Conservation (phyloP, 92 coral and sea anemone species). For the Porites lobata region DNA sequence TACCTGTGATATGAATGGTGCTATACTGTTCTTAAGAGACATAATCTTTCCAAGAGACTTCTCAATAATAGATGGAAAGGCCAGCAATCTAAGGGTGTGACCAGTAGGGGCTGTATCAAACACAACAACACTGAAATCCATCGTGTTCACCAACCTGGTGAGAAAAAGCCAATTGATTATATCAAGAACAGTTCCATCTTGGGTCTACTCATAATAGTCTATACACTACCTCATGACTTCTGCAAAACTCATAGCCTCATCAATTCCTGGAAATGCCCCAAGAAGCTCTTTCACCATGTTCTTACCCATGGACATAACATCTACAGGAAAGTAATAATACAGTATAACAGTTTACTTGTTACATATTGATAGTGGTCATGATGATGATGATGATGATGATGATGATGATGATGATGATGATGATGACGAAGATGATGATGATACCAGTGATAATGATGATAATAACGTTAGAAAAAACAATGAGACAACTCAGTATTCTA, state of each 20-base stretch:
- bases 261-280: constrained; percentile 99
- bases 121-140: constrained; percentile 98
- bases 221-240: constrained; percentile 93
- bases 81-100: constrained; percentile 91
- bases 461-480: no score
- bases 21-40: constrained; percentile 89
- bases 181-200: no score
- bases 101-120: constrained; percentile 99
- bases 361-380: no score
- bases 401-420: no score
- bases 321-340: constrained; percentile 42
- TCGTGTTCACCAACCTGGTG: constrained; percentile 89
- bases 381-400: no score
- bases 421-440: no score
- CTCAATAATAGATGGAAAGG: constrained; percentile 97
- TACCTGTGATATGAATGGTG: constrained; percentile 94
- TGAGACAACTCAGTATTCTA: no score
- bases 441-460: no score
- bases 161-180: neutral
- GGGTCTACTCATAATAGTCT: no score
- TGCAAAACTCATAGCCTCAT: constrained; percentile 99
- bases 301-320: constrained; percentile 93
- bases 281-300: constrained; percentile 85
- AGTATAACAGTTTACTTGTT: neutral
- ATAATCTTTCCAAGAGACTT: constrained; percentile 97